These are phyloP conservation scores for Acipenser ruthenus DNA, from an alignment of 2,797 vertebrate genomes.

Conservation along the genomic window DNA sequence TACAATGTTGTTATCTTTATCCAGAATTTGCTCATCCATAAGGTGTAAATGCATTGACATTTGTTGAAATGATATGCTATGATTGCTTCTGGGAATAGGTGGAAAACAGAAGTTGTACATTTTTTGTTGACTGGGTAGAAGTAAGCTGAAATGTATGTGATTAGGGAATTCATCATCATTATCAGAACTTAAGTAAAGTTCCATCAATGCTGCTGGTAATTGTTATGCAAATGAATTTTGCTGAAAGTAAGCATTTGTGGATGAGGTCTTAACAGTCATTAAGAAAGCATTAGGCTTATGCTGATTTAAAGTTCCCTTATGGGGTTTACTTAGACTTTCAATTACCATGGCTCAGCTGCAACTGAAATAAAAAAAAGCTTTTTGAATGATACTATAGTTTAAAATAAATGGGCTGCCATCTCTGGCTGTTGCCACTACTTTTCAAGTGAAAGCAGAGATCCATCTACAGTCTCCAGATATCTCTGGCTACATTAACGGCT, in stretches of 20 bases:
- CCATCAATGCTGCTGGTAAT: background rate
- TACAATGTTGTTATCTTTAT: too few species aligned
- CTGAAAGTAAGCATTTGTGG: background rate
- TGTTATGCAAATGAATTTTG: background rate
- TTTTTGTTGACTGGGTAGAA: background rate
- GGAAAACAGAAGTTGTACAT: background rate
- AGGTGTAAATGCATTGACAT: too few species aligned
- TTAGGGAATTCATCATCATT: background rate
- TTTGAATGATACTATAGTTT: background rate
- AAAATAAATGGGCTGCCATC: background rate
- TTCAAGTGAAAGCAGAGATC: background rate
- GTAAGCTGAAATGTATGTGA: background rate
- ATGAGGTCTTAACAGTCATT: constrained; percentile 5
- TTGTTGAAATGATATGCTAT: background rate
- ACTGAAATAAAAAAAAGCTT: background rate
- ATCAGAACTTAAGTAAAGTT: background rate
- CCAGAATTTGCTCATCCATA: too few species aligned
- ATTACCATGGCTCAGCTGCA: constrained; percentile 4
- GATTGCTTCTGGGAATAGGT: background rate
- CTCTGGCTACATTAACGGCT: too few species aligned
- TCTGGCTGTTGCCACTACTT: background rate
- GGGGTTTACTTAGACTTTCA: background rate
- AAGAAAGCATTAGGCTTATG: constrained; percentile 4
- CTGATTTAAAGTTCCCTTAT: background rate
- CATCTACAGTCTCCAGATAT: too few species aligned